Evolutionary conservation across 2,113 vertebrate genomes (phyloP), one percentile per base, ranked within the genome.

Genomic region (Silurus asotus): DNA sequence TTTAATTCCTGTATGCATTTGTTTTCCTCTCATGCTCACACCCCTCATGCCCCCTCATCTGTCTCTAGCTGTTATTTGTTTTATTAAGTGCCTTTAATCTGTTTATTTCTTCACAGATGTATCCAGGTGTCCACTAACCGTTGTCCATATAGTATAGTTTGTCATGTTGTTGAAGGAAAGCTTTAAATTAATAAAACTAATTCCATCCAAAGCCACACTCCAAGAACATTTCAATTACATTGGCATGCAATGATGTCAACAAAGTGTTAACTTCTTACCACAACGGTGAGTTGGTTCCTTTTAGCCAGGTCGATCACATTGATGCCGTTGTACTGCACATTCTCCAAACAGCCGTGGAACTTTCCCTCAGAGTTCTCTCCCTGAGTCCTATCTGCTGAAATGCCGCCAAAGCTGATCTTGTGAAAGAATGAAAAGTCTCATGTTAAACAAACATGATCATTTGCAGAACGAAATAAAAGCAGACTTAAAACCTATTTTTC

Each of bases 341-440:
- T 99, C 93, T 99, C 97, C 91, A 99, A 92, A 92, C 97, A 99
- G 64, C 97, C 97, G 51, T 95, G 91, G 91, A 98, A 98, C 89
- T 96, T 96, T 86, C 91, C 96, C 83, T 87, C 94, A 87, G 94
- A 92, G 25, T 95, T 91, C 77, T 93, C 93, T 89, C 94, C 95
- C 90, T 91, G 94, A 92, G 96, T 96, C 88, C 93, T 95, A 86
- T 94, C 94, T 84, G 93, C 90, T 92, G 95, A 94, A 78, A 94
- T 95, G 84, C 96, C 96, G 93, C 97, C 97, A 91, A 98, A 96
- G 90, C 96, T 97, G 95, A 99, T 94, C 97, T 98, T 95, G 84
- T 78, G 56, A 81, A 87, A 88, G 25, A 87, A 88, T 56, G 2
- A 88, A 88, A 85, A 89, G 55, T 86, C 77, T 81, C 59, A 76